Evolutionary conservation across 2,113 vertebrate genomes (phyloP), one percentile per base, ranked within the genome.

Genomic region (Pomatostomus ruficeps): DNA sequence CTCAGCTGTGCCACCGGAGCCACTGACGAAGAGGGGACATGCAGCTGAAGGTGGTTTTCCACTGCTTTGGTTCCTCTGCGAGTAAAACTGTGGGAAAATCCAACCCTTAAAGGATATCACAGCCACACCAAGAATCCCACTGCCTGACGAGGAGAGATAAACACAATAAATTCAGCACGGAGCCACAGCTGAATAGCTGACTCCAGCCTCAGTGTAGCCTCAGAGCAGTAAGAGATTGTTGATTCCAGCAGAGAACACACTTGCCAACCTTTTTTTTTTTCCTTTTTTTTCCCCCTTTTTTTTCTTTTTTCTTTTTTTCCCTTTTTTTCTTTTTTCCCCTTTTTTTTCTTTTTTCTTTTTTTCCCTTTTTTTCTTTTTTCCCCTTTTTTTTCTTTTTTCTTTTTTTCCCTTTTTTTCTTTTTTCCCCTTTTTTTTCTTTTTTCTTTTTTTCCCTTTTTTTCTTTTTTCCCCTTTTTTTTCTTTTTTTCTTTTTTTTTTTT

Each of bases 191-290:
- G 40, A 83, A 90, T 67, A 88, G 72, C 90, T 91, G 87, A 85
- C 85, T 93, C 76, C 77, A 95, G 81, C 93, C 85, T 85, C 5
- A 10, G 35, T 79, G 88, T 92, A 88, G 72, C 85, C 89, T 83
- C 91, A 43, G 68, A 93, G 45, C 78, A 86, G 63, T 43, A 73
- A 55, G 49, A 75, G 42, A 42, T 57, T 71, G 61, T 88, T 77
- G 55, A 85, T 76, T 84, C 62, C 75, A 86, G 75, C 12, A 1
- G 36, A 73, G 62, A 91, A 85, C 31, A 51, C 51, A 26, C 62
- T 93, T 82, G 66, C 92, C 93, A 91, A 42, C 23, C 57, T 51
- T 38, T 48, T 38, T 78, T 65, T 54, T 12, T 19, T 4, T 54
- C 19, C 18, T 6, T 31, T 20, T 54, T 20, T 49, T 55, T 46